Conservation (phyloP, 2,797 vertebrate species). For the Sphenopsis melanotis region DNA sequence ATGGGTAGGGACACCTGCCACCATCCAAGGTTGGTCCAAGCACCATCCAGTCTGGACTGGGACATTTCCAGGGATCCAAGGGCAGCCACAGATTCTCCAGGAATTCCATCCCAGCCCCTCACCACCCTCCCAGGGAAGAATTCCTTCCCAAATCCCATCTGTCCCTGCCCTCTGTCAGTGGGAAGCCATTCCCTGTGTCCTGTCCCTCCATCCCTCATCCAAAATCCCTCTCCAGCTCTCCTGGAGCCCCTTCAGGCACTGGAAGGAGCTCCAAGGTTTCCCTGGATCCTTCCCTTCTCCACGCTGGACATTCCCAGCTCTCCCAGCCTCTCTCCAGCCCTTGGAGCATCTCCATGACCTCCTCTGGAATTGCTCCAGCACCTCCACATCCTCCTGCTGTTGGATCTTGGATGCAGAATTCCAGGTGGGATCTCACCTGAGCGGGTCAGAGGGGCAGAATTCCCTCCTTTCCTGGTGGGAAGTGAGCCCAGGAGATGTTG, state of each 20-base stretch:
- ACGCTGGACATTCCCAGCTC: neutral
- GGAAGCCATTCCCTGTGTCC: neutral
- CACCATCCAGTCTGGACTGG: accelerated
- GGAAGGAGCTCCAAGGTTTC: accelerated
- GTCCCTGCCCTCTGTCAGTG: neutral
- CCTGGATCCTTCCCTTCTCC: neutral
- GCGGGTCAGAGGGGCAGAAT: neutral
- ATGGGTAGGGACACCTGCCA: neutral
- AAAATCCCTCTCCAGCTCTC: neutral
- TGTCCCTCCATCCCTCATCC: neutral
- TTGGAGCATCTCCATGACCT: neutral
- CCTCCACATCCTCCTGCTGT: accelerated
- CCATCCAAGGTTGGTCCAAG: neutral
- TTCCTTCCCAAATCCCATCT: neutral
- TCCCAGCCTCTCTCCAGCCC: neutral
- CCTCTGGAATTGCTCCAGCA: neutral
- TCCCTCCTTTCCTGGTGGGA: neutral
- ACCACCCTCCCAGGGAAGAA: accelerated
- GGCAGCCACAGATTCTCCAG: accelerated
- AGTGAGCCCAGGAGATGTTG: accelerated
- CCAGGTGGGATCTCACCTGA: neutral
- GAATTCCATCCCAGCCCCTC: neutral
- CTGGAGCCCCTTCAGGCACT: neutral
- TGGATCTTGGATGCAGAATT: neutral
- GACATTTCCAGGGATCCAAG: neutral